phyloP scores from a whole-genome alignment of 2,797 vertebrate species.

The Rhinatrema bivittatum region DNA sequence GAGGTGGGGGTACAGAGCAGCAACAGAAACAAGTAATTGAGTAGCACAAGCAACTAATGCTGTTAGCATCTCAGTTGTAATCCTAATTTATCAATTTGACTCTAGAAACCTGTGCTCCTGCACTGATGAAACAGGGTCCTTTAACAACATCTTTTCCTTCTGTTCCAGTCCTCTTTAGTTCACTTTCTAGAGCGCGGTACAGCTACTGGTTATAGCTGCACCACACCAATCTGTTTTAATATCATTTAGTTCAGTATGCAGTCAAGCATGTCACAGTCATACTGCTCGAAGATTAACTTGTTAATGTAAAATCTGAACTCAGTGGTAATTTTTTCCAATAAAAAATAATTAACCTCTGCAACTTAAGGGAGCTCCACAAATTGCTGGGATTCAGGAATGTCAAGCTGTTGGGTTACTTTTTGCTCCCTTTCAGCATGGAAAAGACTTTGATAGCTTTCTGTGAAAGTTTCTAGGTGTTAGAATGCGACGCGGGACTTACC shows the following conservation, averaged over 20 bases:
- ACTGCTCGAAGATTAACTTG: background rate
- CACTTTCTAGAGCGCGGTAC: too few species aligned
- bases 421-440: too few species aligned
- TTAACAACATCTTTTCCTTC: background rate
- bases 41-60: too few species aligned
- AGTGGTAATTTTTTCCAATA: conserved; percentile 8
- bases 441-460: too few species aligned
- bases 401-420: background rate
- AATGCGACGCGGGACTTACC: too few species aligned
- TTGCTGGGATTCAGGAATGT: background rate
- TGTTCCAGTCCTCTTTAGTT: too few species aligned
- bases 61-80: background rate
- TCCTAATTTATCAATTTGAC: conserved; percentile 5
- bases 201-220: too few species aligned
- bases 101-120: conserved; percentile 1
- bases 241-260: conserved; percentile 6
- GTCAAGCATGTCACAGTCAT: conserved; percentile 14
- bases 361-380: background rate
- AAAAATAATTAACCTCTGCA: conserved; percentile 1
- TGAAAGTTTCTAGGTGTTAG: too few species aligned
- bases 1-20: background rate
- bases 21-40: background rate
- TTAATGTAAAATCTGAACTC: conserved; percentile 5
- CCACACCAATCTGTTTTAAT: conserved; percentile 11
- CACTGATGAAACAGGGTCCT: accelerated